These are phyloP conservation scores for Aramus guarauna DNA, from an alignment of 2,113 vertebrate genomes.

Conservation along the genomic window DNA sequence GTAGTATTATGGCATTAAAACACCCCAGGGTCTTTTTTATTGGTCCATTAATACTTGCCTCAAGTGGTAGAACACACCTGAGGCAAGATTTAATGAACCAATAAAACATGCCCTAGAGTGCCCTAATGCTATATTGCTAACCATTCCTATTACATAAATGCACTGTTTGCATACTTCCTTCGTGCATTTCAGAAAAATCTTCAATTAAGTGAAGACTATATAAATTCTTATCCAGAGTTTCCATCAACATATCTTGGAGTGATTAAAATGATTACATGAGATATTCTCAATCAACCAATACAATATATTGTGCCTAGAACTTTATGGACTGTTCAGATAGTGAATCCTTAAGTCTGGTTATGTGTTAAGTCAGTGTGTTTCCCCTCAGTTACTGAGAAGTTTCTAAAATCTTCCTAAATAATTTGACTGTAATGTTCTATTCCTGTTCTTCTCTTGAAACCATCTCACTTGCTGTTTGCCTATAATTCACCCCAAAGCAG, in stretches of 20 bases:
- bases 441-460: background rate
- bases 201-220: conserved; percentile 70
- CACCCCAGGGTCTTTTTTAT: conserved; percentile 77
- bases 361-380: background rate
- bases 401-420: background rate
- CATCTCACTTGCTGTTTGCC: background rate
- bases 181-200: conserved; percentile 68
- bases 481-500: background rate
- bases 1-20: conserved; percentile 73
- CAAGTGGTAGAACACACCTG: conserved; percentile 78
- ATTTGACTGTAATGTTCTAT: background rate
- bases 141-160: conserved; percentile 74
- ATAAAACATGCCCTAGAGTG: conserved; percentile 78
- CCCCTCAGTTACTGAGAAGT: background rate
- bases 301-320: background rate
- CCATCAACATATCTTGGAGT: conserved; percentile 55
- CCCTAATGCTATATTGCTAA: conserved; percentile 72
- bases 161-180: conserved; percentile 69
- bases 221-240: conserved; percentile 48
- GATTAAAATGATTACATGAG: conserved; percentile 36
- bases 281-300: background rate
- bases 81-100: conserved; percentile 82
- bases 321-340: background rate
- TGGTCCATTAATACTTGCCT: conserved; percentile 82
- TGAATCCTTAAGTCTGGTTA: background rate